Base-by-base conservation (phyloP, 1,140 invertebrate genomes). In the Tigriopus japonicus region DNA sequence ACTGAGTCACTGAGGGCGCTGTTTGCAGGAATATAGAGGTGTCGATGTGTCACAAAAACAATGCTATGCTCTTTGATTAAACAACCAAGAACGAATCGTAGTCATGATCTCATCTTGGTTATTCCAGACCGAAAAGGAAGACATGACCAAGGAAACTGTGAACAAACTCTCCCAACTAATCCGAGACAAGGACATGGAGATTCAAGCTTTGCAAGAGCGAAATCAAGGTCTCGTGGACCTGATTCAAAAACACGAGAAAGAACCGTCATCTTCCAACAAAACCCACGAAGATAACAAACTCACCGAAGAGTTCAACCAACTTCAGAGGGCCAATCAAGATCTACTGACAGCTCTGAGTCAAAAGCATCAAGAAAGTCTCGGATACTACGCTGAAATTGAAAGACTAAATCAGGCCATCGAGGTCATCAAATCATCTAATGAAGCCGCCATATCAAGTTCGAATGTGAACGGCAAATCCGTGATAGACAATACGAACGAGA, bases 371-470 rank as follows among this genome's bases (percentile, higher is more conserved):
- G 87, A 91, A 71, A 86, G 79, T 67, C 67, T 87, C 1, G 78
- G 81, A 52, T 90, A 89, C 71, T 85, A 90, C 64, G 75, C 72
- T 3, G 87, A 92, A 73, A 83, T 89, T 58, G 84, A 88, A 68
- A 76, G 83, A 42, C 66, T 91, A n/a, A 79, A 78, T 17, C 67
- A 64, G 7, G 62, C 68, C 2, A 62, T 75, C 0, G 56, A 49
- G 62, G n/a, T 56, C 58, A 12, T 35, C 28, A 35, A 35, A 35
- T 3, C 28, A 35, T 35, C 28, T 35, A 35, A 63, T 68, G 41
- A 63, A 51, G 7, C 63, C 69, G 56, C 2, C 2, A 54, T 19
- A 52, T 54, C 24, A 24, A 54, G 52, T 24, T 14, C 14, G 68
- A 75, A 71, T 69, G 76, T 70, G 68, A 75, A 69, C 67, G 74